These are phyloP conservation scores for Bucco capensis DNA, from an alignment of 2,113 vertebrate genomes.

Conservation along the genomic window DNA sequence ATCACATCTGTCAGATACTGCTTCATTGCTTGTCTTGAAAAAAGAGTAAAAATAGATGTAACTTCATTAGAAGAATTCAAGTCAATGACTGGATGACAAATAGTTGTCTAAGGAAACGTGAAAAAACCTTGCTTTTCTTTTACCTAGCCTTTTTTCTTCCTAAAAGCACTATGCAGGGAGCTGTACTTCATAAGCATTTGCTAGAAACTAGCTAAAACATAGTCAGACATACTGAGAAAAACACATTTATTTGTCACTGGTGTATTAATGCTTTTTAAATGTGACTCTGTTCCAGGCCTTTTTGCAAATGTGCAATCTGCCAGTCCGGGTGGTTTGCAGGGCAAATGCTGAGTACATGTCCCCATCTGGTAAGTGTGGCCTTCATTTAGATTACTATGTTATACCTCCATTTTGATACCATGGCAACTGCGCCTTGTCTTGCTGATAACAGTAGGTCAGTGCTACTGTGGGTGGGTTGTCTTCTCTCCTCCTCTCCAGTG, in stretches of 20 bases:
- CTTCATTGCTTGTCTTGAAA: constrained; percentile 1
- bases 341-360: constrained; percentile 84
- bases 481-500: neutral
- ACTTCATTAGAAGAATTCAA: neutral
- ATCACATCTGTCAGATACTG: neutral
- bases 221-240: neutral
- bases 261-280: constrained; percentile 34
- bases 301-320: constrained; percentile 89
- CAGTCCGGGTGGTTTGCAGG: constrained; percentile 81
- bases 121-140: neutral
- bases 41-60: neutral
- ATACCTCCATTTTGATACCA: constrained; percentile 63
- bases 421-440: constrained; percentile 71
- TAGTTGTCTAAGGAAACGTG: neutral
- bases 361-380: constrained; percentile 87
- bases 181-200: accelerated
- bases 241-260: neutral
- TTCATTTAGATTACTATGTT: constrained; percentile 64
- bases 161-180: neutral
- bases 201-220: neutral
- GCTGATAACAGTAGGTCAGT: constrained; percentile 16
- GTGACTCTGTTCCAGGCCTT: constrained; percentile 75
- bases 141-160: neutral
- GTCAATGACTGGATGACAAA: neutral
- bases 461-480: neutral